Evolutionary conservation across 2,113 vertebrate genomes (phyloP).

Genomic region (Plecturocebus donacophilus): DNA sequence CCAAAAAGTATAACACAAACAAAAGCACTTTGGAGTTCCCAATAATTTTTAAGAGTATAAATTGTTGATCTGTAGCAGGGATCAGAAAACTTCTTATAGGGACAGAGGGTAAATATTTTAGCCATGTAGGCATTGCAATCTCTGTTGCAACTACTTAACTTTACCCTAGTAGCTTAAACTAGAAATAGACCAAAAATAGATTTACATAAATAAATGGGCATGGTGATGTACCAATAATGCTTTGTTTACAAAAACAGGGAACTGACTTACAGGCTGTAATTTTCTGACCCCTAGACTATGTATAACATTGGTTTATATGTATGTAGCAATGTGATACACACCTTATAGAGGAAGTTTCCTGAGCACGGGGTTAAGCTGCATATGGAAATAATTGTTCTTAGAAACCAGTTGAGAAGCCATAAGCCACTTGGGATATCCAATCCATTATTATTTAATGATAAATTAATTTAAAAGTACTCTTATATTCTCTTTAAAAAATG

Average conservation of each 20-base stretch:
- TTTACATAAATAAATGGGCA: background rate
- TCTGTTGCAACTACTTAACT: background rate
- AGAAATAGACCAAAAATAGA: background rate
- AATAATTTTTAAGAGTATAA: background rate
- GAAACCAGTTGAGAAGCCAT: background rate
- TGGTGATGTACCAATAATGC: background rate
- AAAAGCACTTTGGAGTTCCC: background rate
- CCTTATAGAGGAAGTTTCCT: background rate
- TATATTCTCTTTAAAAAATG: background rate
- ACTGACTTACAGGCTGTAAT: background rate
- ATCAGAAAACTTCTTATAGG: background rate
- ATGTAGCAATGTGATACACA: background rate
- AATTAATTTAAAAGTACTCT: background rate
- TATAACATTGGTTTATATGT: background rate
- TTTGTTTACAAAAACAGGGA: background rate
- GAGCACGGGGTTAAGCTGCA: background rate
- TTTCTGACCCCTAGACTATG: background rate
- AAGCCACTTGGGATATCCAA: background rate
- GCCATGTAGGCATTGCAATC: background rate
- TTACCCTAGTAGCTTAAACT: background rate
- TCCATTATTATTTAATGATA: background rate
- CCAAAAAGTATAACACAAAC: background rate
- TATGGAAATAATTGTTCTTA: background rate
- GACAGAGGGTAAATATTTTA: background rate
- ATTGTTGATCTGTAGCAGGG: background rate